Base-by-base conservation (phyloP, 1,140 invertebrate genomes). In the Lanistes nyassanus region DNA sequence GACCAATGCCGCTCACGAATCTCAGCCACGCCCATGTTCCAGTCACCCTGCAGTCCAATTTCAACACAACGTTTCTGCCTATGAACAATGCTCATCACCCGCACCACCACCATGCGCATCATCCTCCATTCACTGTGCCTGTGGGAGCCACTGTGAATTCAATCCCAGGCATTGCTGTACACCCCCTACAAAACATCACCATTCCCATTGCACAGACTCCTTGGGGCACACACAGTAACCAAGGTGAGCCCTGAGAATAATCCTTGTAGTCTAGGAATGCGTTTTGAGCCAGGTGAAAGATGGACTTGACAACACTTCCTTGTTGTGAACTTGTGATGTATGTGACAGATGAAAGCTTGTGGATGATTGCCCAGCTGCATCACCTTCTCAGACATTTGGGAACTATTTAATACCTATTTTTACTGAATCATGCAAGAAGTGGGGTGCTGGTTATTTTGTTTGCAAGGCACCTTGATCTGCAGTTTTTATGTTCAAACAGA, bases 101-200 rank as follows among this genome's bases (percentile, higher is more conserved):
- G 13, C 39, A 47, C 42, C 42, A 47, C 42, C 42, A 47, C 42
- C 42, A 47, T 60, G 56, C 56, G 11, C 56, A 60, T n/a, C 70
- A 72, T 42, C 70, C 70, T n/a, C 70, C 70, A 42, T 72, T 42
- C 36, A 72, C 70, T 55, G 21, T 72, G 23, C 70, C 70, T 11
- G 23, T 72, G 13, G 70, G 70, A 21, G 68, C 68, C 68, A 70
- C 47, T 55, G 47, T 70, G 68, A 70, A 70, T 55, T 70, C 68
- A 3, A 56, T 36, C 37, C 70, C 56, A 55, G 70, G 70, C 26
- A n/a, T 72, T 11, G 34, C 70, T 16, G 31, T 72, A 56, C 70
- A 72, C 36, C 70, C 70, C 13, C 39, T 72, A 56, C 56, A 60
- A 19, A 72, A 37, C 42, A 56, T 55, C 56, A 26, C 56, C 9